Percentiles rank a stretch among this genome's conserved stretches.
These are phyloP conservation scores for Takifugu rubripes DNA, from an alignment of 2,797 vertebrate genomes.

Conservation along the genomic window DNA sequence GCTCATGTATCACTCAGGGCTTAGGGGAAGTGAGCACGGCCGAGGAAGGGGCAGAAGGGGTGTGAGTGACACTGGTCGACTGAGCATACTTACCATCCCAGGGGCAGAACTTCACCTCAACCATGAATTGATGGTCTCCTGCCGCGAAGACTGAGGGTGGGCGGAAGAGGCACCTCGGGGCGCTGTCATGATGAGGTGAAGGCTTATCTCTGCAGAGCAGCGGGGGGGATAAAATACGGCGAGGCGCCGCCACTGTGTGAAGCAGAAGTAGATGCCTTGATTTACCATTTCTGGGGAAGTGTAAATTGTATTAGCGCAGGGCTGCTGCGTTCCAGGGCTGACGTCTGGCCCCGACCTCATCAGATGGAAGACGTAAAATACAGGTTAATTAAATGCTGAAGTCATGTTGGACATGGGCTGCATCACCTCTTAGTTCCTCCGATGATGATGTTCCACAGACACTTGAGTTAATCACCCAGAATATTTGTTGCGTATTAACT, in stretches of 20 bases:
- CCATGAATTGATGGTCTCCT: slow-evolving; percentile 70
- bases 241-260: slow-evolving; percentile 22
- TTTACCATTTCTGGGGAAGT: slow-evolving; percentile 21
- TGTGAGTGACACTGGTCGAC: slow-evolving; percentile 70
- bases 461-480: too few relatives aligned
- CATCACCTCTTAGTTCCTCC: too few relatives aligned
- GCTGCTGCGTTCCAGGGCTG: background rate
- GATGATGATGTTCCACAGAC: too few relatives aligned
- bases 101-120: slow-evolving; percentile 66
- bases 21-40: slow-evolving; percentile 60
- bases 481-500: too few relatives aligned
- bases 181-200: slow-evolving; percentile 54
- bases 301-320: slow-evolving; percentile 9
- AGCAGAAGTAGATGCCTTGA: slow-evolving; percentile 26
- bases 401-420: too few relatives aligned
- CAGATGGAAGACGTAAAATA: too few relatives aligned
- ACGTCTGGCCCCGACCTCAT: background rate
- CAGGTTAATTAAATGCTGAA: too few relatives aligned
- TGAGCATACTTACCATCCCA: slow-evolving; percentile 64
- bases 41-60: slow-evolving; percentile 45
- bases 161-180: slow-evolving; percentile 51
- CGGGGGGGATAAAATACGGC: slow-evolving; percentile 42
- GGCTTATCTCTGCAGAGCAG: slow-evolving; percentile 62
- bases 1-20: slow-evolving; percentile 64
- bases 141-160: slow-evolving; percentile 58